Base-by-base conservation (phyloP, 1,140 invertebrate genomes). In the Rhopalosiphum padi region DNA sequence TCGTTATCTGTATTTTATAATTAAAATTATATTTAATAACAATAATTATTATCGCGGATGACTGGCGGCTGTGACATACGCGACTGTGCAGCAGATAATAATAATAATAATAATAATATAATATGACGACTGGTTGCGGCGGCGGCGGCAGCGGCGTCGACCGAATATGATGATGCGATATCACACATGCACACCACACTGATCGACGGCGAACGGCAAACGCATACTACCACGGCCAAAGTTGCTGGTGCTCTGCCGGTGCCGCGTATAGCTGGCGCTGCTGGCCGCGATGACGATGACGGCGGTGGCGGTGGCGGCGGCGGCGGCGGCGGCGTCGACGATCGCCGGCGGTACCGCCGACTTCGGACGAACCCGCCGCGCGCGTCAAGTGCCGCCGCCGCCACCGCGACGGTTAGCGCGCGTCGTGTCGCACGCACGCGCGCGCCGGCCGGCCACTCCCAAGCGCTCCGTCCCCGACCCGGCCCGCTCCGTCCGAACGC, bases 201-300 rank as follows among this genome's bases (percentile, higher is more conserved):
- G 51, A 41, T 68, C 60, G 0, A 48, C 55, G 90, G 43, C 60
- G n/a, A 48, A 82, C 68, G 60, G 60, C 90, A 43, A 82, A 68
- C n/a, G 60, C 55, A 35, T 77, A 77, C 90, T 77, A 77, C 41
- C 53, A 25, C 90, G 55, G 5, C 2, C 55, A 91, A 91, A 91
- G 90, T 91, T 91, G 55, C 25, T 43, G 25, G 90, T 55, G 46
- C 21, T 90, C n/a, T 90, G 88, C 35, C 88, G 48, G 48, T 55
- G 15, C 55, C 21, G 89, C 21, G 11, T 55, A 18, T 41, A 30
- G 83, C 22, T 25, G 83, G 37, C 83, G 86, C 86, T n/a, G 43
- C 87, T 37, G 87, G 30, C 48, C 51, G 88, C 51, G 88, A 25
- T 41, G 51, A 55, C 88, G 88, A 43, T 25, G 88, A 60, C 51